A percentile compares a stretch with the other conserved stretches of the same genome.
Conservation (phyloP, 2,888 invertebrate species). For the Carpatolechia fugitivella region DNA sequence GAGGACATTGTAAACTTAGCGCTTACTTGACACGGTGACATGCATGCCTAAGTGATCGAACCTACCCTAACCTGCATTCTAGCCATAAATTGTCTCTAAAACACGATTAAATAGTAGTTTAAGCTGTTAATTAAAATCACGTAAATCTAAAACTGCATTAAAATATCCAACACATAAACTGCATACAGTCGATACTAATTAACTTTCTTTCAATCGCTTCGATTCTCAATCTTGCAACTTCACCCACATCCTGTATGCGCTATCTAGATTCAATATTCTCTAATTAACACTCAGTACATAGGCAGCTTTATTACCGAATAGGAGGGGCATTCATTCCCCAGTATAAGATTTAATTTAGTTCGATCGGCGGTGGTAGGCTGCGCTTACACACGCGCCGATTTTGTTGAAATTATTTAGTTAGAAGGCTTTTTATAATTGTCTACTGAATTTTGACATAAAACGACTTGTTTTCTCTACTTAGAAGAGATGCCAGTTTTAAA, state of each 20-base stretch:
- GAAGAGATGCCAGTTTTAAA: too few relatives aligned
- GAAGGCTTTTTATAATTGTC: not conserved
- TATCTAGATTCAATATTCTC: slow-evolving; percentile 7
- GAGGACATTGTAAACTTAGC: too few relatives aligned
- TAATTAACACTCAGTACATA: slow-evolving; percentile 7
- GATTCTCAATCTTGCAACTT: not conserved
- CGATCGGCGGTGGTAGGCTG: not conserved
- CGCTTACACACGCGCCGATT: not conserved
- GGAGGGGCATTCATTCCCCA: slow-evolving; percentile 8
- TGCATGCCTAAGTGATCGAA: too few relatives aligned
- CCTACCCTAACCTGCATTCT: too few relatives aligned
- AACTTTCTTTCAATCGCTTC: not conserved
- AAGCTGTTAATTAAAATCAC: too few relatives aligned
- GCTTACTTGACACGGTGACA: too few relatives aligned
- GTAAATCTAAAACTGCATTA: too few relatives aligned
- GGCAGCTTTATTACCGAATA: slow-evolving; percentile 3
- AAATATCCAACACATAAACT: not conserved
- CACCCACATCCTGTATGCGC: not conserved
- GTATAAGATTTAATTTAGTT: slow-evolving; percentile 10
- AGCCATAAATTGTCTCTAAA: too few relatives aligned
- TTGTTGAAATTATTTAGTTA: not conserved
- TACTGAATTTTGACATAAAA: too few relatives aligned
- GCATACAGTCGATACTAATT: not conserved
- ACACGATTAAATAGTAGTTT: too few relatives aligned
- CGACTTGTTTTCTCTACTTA: too few relatives aligned